Evolutionary conservation across 1,140 invertebrate genomes (phyloP), one percentile per base, ranked within the genome.

Genomic region (Carcinoscorpius rotundicauda): DNA sequence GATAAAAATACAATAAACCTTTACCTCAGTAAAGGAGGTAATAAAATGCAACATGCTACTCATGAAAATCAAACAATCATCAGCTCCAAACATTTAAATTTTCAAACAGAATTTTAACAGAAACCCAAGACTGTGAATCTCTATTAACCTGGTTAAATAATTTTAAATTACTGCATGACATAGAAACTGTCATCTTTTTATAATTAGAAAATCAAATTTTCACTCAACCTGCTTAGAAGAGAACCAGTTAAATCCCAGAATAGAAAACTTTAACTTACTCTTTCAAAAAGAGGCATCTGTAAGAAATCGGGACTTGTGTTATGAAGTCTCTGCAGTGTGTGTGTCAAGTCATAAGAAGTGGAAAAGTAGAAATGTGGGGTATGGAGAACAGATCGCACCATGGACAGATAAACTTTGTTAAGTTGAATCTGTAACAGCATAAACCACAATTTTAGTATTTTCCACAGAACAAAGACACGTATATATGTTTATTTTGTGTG

Each of bases 301-400:
- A 87, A 77, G 76, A 94, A 96, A 66, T 93, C 88, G 4, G 89
- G 86, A 11, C 86, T 83, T n/a, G 90, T 89, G 62, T 91, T 89
- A 71, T 93, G 86, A 52, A 97, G 79, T 61, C 91, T 81, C 75
- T 98, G 96, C 72, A 97, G 79, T 0, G 90, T 86, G 75, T 97
- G 93, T 52, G 91, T 96, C 29, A 99, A 75, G 78, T 99, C 95
- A 74, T 94, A 96, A 1, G 88, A 86, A 66, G 94, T 88, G 51
- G 92, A 96, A 78, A 91, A 97, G 76, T 97, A 97, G 69, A 92
- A 91, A 68, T 84, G 83, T 6, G 89, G 89, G 8, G 86, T 88
- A 59, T 85, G 83, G 62, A 97, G 76, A 0, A 89, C 84, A 60
- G 62, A 66, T 53, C 88, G 85, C 3, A 97, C 73, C 88, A 97